These are phyloP conservation scores for Xiphydria camelus DNA, from an alignment of 2,888 invertebrate species.

Conservation along the genomic window DNA sequence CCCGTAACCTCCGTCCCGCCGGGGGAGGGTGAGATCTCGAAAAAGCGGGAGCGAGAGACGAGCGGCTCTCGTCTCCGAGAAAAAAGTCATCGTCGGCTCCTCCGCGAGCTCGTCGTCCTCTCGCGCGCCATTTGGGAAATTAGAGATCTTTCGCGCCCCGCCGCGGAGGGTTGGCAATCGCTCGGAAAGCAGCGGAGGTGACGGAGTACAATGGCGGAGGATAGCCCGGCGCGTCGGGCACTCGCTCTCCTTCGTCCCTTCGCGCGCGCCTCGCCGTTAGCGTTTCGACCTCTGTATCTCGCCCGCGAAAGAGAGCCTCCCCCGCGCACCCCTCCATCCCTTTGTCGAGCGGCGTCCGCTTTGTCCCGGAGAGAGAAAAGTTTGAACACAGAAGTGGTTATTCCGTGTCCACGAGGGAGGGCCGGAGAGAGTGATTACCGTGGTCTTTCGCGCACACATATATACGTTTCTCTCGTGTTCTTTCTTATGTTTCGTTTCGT, in stretches of 20 bases:
- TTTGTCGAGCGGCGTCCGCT: no score
- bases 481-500: no score
- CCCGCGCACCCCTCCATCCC: not conserved
- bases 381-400: slow-evolving; percentile 55
- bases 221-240: not conserved
- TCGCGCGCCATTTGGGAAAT: slow-evolving; percentile 40
- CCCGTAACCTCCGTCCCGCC: no score
- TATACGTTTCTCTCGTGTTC: no score
- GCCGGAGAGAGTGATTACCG: no score
- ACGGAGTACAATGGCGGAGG: slow-evolving; percentile 23
- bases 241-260: slow-evolving; percentile 1
- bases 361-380: slow-evolving; percentile 26
- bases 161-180: slow-evolving; percentile 25
- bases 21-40: not conserved
- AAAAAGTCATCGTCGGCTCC: no score
- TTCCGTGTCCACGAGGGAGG: slow-evolving; percentile 44
- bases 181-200: slow-evolving; percentile 26
- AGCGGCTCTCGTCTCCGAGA: no score
- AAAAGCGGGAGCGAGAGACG: not conserved
- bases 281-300: no score
- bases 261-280: not conserved
- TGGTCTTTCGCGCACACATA: no score
- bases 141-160: slow-evolving; percentile 29
- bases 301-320: no score
- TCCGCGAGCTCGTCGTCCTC: no score